These are phyloP conservation scores for Globia sparganii DNA, from an alignment of 2,888 invertebrate species.

Conservation along the genomic window DNA sequence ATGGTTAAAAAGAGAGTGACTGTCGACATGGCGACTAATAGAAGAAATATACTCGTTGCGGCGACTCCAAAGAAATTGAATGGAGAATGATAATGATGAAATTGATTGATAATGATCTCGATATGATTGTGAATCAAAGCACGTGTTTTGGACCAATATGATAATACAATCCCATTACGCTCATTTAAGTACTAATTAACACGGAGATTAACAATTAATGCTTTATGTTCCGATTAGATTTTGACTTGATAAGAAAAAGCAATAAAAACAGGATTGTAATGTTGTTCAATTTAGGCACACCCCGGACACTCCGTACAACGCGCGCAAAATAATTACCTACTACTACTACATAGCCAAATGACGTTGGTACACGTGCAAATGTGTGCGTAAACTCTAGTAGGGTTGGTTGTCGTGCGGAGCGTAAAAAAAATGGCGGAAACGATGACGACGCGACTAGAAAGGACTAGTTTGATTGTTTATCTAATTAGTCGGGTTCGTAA, in stretches of 20 bases:
- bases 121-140: background rate
- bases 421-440: too few species aligned
- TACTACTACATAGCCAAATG: too few species aligned
- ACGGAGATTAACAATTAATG: conserved; percentile 8
- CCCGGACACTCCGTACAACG: too few species aligned
- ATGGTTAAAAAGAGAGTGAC: background rate
- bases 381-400: too few species aligned
- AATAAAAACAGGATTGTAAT: background rate
- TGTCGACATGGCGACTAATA: background rate
- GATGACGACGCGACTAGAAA: too few species aligned
- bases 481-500: too few species aligned
- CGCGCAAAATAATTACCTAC: too few species aligned
- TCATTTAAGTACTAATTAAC: conserved; percentile 15
- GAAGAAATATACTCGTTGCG: background rate
- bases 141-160: background rate
- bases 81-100: background rate
- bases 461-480: too few species aligned
- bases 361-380: too few species aligned
- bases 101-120: too few species aligned
- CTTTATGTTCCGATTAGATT: conserved; percentile 14
- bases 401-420: too few species aligned
- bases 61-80: background rate
- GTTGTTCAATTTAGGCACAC: too few species aligned
- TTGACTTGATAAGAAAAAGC: conserved; percentile 25
- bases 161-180: background rate